phyloP scores from a whole-genome alignment of 2,797 vertebrate species.

The Falco rusticolus region DNA sequence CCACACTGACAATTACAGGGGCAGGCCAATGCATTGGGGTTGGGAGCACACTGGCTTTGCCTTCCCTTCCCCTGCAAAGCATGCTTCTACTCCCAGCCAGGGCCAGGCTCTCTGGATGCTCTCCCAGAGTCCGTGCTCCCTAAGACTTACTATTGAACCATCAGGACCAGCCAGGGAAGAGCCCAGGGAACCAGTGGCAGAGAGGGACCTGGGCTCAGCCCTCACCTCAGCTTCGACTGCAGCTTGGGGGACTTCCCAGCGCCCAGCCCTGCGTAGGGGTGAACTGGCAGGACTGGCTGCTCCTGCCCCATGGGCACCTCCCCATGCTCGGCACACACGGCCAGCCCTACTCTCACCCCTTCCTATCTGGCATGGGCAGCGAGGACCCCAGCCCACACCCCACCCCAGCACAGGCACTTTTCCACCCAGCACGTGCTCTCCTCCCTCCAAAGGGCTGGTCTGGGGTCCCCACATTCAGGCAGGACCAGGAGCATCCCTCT shows the following conservation, averaged over 20 bases:
- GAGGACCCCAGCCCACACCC: neutral
- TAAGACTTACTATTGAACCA: neutral
- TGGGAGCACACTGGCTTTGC: neutral
- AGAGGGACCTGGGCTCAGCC: neutral
- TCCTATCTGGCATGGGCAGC: neutral
- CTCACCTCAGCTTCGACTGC: neutral
- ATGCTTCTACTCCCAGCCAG: neutral
- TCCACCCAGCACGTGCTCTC: rapidly evolving
- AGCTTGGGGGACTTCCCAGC: neutral
- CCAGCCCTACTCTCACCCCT: neutral
- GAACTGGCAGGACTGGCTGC: conserved; percentile 40
- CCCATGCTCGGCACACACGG: neutral
- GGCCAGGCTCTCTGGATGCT: neutral
- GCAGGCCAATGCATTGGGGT: neutral
- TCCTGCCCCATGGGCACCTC: neutral
- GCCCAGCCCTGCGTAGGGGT: neutral
- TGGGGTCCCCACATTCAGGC: neutral
- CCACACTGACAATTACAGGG: neutral
- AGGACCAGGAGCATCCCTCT: neutral
- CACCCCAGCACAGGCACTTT: neutral
- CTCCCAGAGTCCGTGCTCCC: neutral
- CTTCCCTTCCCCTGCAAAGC: neutral
- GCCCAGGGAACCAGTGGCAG: neutral
- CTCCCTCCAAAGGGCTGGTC: neutral
- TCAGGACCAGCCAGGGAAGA: neutral